Evolutionary conservation across 2,888 invertebrate genomes (phyloP).

Genomic region (Plagiodera versicolora): DNA sequence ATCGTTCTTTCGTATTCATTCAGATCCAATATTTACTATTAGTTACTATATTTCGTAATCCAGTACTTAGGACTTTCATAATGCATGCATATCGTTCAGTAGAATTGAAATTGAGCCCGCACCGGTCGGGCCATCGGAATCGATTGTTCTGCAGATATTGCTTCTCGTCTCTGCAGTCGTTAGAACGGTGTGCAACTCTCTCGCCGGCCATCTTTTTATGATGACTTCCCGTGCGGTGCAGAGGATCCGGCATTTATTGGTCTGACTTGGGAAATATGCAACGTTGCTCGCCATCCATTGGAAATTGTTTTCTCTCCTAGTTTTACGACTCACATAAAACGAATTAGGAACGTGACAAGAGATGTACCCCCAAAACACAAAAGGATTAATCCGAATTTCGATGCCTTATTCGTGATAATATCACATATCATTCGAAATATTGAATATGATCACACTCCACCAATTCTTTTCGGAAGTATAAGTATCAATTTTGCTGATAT

Average conservation of each 20-base stretch:
- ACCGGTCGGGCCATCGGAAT: conserved; percentile 28
- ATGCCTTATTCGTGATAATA: too few relatives aligned
- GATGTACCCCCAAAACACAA: too few relatives aligned
- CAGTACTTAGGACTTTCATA: too few relatives aligned
- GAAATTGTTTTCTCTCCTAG: not conserved
- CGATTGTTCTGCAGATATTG: conserved; percentile 45
- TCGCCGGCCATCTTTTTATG: conserved; percentile 34
- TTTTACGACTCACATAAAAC: conserved; percentile 17
- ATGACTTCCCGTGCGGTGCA: conserved; percentile 26
- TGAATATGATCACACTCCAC: too few relatives aligned
- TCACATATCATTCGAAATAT: too few relatives aligned
- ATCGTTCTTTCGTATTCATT: too few relatives aligned
- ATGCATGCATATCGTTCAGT: conserved; percentile 27
- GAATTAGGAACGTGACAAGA: not conserved
- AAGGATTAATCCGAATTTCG: too few relatives aligned
- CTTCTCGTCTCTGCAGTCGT: conserved; percentile 40
- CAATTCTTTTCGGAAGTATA: too few relatives aligned
- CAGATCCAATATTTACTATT: not conserved
- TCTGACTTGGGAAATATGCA: not conserved
- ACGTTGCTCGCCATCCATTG: not conserved
- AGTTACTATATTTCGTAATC: not conserved
- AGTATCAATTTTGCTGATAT: too few relatives aligned
- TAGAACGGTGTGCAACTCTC: conserved; percentile 30
- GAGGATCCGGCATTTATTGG: conserved; percentile 12
- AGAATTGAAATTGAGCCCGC: conserved; percentile 30